Evolutionary conservation across 2,888 invertebrate genomes (phyloP), one percentile per base, ranked within the genome.

Genomic region (Tethea ocularis): DNA sequence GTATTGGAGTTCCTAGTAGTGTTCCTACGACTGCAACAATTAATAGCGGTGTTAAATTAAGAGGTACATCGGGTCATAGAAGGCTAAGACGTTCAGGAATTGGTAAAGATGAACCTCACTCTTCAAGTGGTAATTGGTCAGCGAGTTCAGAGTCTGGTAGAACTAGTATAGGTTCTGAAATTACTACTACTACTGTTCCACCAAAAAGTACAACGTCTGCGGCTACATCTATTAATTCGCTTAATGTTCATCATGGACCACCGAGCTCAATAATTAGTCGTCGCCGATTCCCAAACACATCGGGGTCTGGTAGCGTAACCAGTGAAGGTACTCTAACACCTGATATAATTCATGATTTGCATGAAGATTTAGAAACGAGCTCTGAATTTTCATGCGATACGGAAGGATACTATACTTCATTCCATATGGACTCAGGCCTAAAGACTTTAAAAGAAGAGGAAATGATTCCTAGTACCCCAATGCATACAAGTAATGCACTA

Each of bases 321-420:
- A 97, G 97, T 72, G 97, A 97, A 87, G 97, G 97, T 24, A 97
- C 97, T 5, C 91, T 97, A 36, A 97, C 97, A 1, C 97, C 97
- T 56, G 96, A 98, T 87, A 95, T 97, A 56, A 97, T 96, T 65
- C 95, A 96, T 74, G 95, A 97, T 82, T 93, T 96, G 66, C 95
- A 96, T 68, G 97, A 97, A 84, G 97, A 98, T 81, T 95, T 96
- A 57, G 98, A 98, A 89, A 97, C 97, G 0, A 97, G 97, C 72
- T 98, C 98, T 0, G 97, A 98, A 61, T 98, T 98, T 86, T 98
- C 98, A 2, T 97, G 98, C 81, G 99, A 99, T 82, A 98, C 98
- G 1, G 99, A 99, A 89, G 99, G 99, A 8, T 99, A 99, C 86
- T 99, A 98, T 85, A 99, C 99, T 0, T 98, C 98, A 22, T 99